These are phyloP conservation scores for Euspilapteryx auroguttella DNA, from an alignment of 2,888 invertebrate species.

Conservation along the genomic window DNA sequence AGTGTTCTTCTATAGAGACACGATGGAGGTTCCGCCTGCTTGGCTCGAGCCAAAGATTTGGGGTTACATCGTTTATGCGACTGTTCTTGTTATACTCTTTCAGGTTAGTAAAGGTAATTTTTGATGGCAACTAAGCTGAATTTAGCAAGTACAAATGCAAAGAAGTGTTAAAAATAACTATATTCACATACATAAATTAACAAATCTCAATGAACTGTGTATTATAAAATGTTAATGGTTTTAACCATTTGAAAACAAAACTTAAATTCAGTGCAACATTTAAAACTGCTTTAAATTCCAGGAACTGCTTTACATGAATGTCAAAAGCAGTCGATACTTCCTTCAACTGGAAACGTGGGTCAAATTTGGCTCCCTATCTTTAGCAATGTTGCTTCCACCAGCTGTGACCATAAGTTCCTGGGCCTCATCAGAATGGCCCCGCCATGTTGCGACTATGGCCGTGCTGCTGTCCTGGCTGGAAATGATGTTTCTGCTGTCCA, in stretches of 20 bases:
- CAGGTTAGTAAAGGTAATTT: conserved; percentile 42
- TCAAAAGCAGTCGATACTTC: conserved; percentile 49
- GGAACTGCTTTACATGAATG: conserved; percentile 56
- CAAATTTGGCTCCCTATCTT: conserved; percentile 46
- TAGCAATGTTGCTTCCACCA: conserved; percentile 39
- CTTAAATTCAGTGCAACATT: too few relatives aligned
- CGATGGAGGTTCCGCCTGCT: conserved; percentile 17
- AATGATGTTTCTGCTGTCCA: conserved; percentile 57
- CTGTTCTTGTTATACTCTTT: conserved; percentile 30
- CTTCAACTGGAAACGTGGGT: conserved; percentile 59
- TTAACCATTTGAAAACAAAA: too few relatives aligned
- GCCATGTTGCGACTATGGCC: conserved; percentile 53
- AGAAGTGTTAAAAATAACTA: too few relatives aligned
- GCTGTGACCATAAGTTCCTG: conserved; percentile 19
- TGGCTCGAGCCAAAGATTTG: conserved; percentile 27
- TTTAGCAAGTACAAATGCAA: too few relatives aligned
- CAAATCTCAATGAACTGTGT: too few relatives aligned
- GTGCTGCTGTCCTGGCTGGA: conserved; percentile 58
- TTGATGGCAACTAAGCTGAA: neutral
- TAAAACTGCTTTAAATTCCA: conserved; percentile 14
- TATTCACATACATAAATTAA: neutral
- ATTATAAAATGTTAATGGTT: too few relatives aligned
- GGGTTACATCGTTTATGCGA: conserved; percentile 32
- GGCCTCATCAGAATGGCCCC: conserved; percentile 30
- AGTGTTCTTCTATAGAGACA: conserved; percentile 46